Base-by-base conservation (phyloP, 2,888 invertebrate genomes). In the Barypeithes pellucidus region DNA sequence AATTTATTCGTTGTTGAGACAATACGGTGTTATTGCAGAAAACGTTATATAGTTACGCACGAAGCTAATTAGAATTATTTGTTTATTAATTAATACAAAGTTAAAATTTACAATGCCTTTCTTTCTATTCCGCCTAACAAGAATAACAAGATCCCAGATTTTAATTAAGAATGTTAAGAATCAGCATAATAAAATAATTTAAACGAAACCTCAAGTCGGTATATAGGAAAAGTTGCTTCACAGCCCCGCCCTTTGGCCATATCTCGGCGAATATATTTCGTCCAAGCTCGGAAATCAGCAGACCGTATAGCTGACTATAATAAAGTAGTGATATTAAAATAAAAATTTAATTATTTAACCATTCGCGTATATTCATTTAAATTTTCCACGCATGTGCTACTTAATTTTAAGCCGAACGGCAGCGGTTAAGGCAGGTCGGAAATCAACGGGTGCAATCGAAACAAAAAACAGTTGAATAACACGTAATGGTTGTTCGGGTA, bases 381-480 rank as follows among this genome's bases (percentile, higher is more conserved):
- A 57, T 57, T 83, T n/a, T 83, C 82, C 81, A 83, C 82, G 82
- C 83, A 83, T 83, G 82, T 83, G 82, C 83, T 82, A 83, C 81
- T 84, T 83, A 36, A 61, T 69, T 61, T 69, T 50, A 14, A 50
- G 47, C 36, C 59, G 54, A 47, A 68, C 43, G 22, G 41, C 39
- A 36, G 41, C 73, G 75, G 76, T 83, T 83, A 81, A 82, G 82
- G 83, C 82, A 83, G 83, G 83, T 84, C 84, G 79, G 81, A 82
- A 81, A 82, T 79, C 81, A 80, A 81, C 81, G 81, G 80, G 80
- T 75, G 80, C 81, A 80, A 80, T 80, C 80, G 78, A 80, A 81
- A 81, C 79, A 81, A 82, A 82, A 81, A 52, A 62, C 81, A 82
- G 79, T 80, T 79, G 80, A 82, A 82, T 80, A 80, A 79, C 81